Conservation (phyloP, 2,113 vertebrate species). For the Psammodynastes pulverulentus region DNA sequence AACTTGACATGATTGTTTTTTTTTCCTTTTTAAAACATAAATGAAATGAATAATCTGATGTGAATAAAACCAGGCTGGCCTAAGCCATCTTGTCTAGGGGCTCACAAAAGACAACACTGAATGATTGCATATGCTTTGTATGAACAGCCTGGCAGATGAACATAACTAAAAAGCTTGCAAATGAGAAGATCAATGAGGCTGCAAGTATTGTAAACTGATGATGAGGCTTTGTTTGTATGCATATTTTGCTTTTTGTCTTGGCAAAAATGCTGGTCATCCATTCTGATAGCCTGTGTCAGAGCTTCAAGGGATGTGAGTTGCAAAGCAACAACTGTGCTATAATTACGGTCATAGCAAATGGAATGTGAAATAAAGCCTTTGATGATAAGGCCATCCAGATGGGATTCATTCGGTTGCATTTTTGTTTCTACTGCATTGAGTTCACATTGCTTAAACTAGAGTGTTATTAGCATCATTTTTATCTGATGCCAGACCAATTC, state of each 20-base stretch:
- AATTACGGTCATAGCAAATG: conserved; percentile 15
- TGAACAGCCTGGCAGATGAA: not conserved
- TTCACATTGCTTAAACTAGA: conserved; percentile 13
- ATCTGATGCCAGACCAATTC: not conserved
- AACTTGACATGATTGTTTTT: not conserved
- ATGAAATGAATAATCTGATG: not conserved
- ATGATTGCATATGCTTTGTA: not conserved
- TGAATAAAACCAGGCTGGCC: not conserved
- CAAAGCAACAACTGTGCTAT: conserved; percentile 20
- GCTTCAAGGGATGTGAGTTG: conserved; percentile 23
- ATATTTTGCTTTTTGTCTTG: not conserved
- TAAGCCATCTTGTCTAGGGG: not conserved
- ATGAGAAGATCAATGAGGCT: not conserved
- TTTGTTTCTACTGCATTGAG: conserved; percentile 3
- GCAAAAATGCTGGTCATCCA: conserved; percentile 14
- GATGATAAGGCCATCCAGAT: conserved; percentile 10
- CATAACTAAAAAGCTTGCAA: not conserved
- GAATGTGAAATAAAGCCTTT: conserved; percentile 28
- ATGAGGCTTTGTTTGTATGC: not conserved
- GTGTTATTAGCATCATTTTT: conserved; percentile 18
- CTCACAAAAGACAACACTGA: not conserved
- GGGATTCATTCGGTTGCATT: conserved; percentile 9
- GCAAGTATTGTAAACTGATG: not conserved
- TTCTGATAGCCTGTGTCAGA: conserved; percentile 14
- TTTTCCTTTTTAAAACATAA: not conserved